Evolutionary conservation across 2,888 invertebrate genomes (phyloP).

Genomic region (Coleophora deauratella): DNA sequence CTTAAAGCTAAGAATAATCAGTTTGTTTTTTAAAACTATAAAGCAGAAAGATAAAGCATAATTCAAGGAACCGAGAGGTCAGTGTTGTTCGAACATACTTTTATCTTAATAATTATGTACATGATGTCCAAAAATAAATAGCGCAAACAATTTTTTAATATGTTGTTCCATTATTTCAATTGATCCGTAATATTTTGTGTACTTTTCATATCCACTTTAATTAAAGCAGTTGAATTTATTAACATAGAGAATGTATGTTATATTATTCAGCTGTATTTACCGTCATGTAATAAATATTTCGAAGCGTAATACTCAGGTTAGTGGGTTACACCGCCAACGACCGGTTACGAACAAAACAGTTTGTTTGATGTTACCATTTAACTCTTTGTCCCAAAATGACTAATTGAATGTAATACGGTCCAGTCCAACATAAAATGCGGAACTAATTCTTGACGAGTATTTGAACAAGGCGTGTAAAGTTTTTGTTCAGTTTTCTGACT

Average conservation of each 20-base stretch:
- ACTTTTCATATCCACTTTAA: too few species aligned
- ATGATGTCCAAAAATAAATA: too few species aligned
- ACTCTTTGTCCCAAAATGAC: conserved; percentile 28
- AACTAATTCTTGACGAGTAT: neutral
- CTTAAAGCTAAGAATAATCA: too few species aligned
- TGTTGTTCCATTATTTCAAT: too few species aligned
- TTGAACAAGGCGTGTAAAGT: conserved; percentile 22
- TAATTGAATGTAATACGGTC: conserved; percentile 33
- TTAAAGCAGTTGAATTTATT: too few species aligned
- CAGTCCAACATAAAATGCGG: conserved; percentile 27
- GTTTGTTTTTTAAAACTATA: too few species aligned
- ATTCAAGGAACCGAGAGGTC: too few species aligned
- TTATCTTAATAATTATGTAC: too few species aligned
- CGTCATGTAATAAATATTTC: neutral
- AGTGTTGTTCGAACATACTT: too few species aligned
- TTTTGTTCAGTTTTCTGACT: conserved; percentile 30
- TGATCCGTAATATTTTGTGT: too few species aligned
- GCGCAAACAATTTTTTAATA: too few species aligned
- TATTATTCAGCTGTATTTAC: conserved; percentile 5
- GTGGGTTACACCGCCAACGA: conserved; percentile 16
- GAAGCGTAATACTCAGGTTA: conserved; percentile 18
- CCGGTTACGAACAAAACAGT: neutral
- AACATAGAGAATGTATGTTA: conserved; percentile 2
- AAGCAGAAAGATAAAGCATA: too few species aligned
- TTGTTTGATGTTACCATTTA: neutral